Base-by-base conservation (phyloP, 1,140 invertebrate species). In the Sarcophaga bullata region DNA sequence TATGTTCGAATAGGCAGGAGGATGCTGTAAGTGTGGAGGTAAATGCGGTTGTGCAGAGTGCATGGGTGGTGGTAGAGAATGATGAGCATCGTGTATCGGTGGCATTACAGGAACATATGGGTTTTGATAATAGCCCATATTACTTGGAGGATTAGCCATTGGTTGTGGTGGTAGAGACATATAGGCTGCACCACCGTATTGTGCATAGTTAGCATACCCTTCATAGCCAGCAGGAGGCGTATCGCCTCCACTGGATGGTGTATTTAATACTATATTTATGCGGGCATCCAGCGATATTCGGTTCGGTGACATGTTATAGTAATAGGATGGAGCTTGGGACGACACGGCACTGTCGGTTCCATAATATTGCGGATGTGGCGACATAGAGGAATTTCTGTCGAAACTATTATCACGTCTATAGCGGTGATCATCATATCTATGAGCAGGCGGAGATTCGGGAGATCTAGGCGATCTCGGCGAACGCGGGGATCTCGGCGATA, bases 171-270 rank as follows among this genome's bases (percentile, higher is more conserved):
- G 83, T 62, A 84, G 84, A 50, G 85, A 73, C 82, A 84, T 87
- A 82, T 89, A 89, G 5, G 86, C 83, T 5, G 86, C 83, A 13
- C 87, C 88, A 76, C 88, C 84, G 58, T 89, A 89, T 50, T 82
- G 73, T 9, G 68, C 62, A 80, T 83, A 84, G 25, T 82, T 82
- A 5, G 25, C 52, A 19, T 83, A 84, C 3, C 82, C 82, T 13
- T 87, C 87, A 72, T 87, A 89, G 25, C 81, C 75, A 9, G 84
- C 82, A 17, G 46, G 50, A 17, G 49, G 81, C 25, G 73, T 76
- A 19, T 81, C 73, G 13, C 54, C 10, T 3, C 73, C 52, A 58
- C 49, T 68, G 47, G 46, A 19, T 9, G 76, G 75, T n/a, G 62
- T 78, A 75, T 82, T 82, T 10, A 84, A 68, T 3, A 80, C 83